These are phyloP conservation scores for Zaprionus vittiger DNA, from an alignment of 1,140 invertebrate species.

Conservation along the genomic window DNA sequence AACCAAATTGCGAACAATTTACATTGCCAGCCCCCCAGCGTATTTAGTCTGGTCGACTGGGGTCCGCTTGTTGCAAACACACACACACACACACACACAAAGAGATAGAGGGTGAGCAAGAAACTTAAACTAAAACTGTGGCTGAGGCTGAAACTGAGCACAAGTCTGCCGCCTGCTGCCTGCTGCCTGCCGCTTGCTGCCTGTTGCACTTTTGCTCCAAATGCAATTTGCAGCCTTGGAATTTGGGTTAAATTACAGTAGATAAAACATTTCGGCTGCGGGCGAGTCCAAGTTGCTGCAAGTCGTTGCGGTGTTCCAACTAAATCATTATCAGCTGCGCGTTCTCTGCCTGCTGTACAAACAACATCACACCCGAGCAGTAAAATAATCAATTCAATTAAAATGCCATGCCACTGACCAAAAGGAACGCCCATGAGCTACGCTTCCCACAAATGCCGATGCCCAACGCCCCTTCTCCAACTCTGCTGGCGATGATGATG, in stretches of 20 bases:
- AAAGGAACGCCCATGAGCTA: slow-evolving; percentile 51
- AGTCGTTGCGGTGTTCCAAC: slow-evolving; percentile 28
- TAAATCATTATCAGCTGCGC: slow-evolving; percentile 69
- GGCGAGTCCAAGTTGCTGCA: slow-evolving; percentile 33
- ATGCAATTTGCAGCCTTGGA: slow-evolving; percentile 74
- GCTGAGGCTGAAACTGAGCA: not conserved
- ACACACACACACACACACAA: too few relatives aligned
- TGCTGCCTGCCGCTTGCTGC: slow-evolving; percentile 48
- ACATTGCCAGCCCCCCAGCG: slow-evolving; percentile 63
- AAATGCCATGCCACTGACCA: slow-evolving; percentile 78
- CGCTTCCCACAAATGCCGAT: slow-evolving; percentile 34
- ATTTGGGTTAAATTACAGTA: slow-evolving; percentile 82
- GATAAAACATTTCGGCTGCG: slow-evolving; percentile 72
- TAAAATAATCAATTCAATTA: slow-evolving; percentile 83
- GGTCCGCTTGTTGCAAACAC: not conserved
- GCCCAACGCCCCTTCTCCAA: slow-evolving; percentile 4
- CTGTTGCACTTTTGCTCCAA: slow-evolving; percentile 77
- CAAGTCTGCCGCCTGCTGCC: slow-evolving; percentile 37
- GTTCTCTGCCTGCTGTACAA: slow-evolving; percentile 37
- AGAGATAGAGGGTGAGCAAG: not conserved
- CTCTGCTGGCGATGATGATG: slow-evolving; percentile 31
- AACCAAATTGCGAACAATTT: slow-evolving; percentile 80
- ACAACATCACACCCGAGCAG: slow-evolving; percentile 76
- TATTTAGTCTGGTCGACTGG: slow-evolving; percentile 48
- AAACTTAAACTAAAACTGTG: not conserved